phyloP scores from a whole-genome alignment of 2,888 invertebrate species.

The Nudaria mundana region DNA sequence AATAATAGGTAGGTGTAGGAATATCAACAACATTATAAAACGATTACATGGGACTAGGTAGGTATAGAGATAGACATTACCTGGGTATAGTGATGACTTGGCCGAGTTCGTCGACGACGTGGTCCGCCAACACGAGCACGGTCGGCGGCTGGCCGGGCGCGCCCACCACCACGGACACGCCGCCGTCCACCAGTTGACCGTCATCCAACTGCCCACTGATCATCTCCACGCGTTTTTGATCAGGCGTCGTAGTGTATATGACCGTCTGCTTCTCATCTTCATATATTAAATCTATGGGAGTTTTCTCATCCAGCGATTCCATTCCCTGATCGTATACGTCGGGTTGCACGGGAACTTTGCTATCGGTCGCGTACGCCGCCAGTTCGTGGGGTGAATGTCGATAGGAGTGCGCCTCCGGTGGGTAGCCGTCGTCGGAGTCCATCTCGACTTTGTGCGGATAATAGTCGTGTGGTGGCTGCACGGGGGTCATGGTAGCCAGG shows the following conservation, averaged over 20 bases:
- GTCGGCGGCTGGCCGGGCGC: slow-evolving; percentile 77
- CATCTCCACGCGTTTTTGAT: slow-evolving; percentile 91
- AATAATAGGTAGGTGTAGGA: too few species aligned
- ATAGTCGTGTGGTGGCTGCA: slow-evolving; percentile 88
- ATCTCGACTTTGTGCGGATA: slow-evolving; percentile 83
- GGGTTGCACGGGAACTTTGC: slow-evolving; percentile 81
- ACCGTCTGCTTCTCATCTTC: slow-evolving; percentile 92
- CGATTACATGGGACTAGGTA: slow-evolving; percentile 1
- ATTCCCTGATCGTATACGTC: slow-evolving; percentile 74
- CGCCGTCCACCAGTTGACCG: slow-evolving; percentile 78
- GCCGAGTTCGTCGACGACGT: slow-evolving; percentile 86
- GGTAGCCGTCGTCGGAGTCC: slow-evolving; percentile 82
- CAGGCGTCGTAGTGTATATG: slow-evolving; percentile 89
- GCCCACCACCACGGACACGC: slow-evolving; percentile 76
- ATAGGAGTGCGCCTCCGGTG: slow-evolving; percentile 83
- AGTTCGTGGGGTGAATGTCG: slow-evolving; percentile 79
- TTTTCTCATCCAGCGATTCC: slow-evolving; percentile 83
- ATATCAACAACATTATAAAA: slow-evolving; percentile 7
- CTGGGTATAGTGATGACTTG: slow-evolving; percentile 85
- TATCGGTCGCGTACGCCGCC: slow-evolving; percentile 75
- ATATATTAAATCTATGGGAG: slow-evolving; percentile 90
- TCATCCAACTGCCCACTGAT: slow-evolving; percentile 85
- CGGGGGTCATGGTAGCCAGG: slow-evolving; percentile 93
- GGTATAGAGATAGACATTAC: slow-evolving; percentile 51
- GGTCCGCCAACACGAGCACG: slow-evolving; percentile 87